These are phyloP conservation scores for Psittacula echo DNA, from an alignment of 2,797 vertebrate species.

Conservation along the genomic window DNA sequence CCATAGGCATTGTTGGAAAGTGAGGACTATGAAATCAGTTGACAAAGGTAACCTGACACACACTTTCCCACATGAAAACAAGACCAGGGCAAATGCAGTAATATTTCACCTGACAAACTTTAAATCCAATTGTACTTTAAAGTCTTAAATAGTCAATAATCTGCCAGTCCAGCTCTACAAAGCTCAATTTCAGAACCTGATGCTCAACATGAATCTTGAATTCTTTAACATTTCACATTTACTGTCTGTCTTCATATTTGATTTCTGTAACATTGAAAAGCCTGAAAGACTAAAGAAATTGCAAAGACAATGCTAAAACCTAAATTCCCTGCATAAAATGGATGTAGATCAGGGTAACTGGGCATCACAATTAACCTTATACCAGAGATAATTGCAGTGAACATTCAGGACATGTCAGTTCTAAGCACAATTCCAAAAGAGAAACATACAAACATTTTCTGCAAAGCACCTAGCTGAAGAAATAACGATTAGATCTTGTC, in stretches of 20 bases:
- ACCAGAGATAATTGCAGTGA: background rate
- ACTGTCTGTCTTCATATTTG: background rate
- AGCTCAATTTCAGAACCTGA: background rate
- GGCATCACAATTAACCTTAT: background rate
- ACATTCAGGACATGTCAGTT: background rate
- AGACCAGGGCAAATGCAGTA: background rate
- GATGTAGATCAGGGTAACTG: background rate
- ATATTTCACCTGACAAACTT: slow-evolving; percentile 1
- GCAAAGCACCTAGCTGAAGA: background rate
- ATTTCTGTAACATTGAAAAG: background rate
- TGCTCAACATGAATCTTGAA: background rate
- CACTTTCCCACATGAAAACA: background rate
- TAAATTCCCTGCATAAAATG: background rate
- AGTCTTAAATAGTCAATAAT: slow-evolving; percentile 16
- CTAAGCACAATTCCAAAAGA: background rate
- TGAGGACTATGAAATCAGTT: background rate
- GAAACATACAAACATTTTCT: background rate
- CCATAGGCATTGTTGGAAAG: background rate
- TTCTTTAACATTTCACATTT: background rate
- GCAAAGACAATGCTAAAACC: background rate
- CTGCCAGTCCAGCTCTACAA: background rate
- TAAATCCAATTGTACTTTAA: slow-evolving; percentile 7
- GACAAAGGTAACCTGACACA: background rate
- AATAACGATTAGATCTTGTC: background rate
- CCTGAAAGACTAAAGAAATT: background rate